phyloP scores from a whole-genome alignment of 2,113 vertebrate genomes.

The Tinamus guttatus region DNA sequence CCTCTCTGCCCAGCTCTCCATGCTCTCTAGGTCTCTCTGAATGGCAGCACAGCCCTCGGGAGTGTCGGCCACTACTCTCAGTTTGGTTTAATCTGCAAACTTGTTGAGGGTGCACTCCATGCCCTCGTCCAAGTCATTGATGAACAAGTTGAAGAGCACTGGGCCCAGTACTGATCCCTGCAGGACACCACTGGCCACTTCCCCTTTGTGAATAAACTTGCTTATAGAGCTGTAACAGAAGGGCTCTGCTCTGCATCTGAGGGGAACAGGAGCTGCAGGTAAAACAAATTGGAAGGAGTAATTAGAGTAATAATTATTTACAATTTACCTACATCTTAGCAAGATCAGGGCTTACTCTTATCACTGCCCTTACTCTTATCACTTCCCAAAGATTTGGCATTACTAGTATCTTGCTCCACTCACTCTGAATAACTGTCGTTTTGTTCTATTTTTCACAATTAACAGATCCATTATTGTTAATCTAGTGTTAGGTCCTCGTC shows the following conservation, averaged over 20 bases:
- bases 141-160: too few relatives aligned
- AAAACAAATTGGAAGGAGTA: background rate
- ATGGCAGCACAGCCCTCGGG: too few relatives aligned
- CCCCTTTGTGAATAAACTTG: too few relatives aligned
- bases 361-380: background rate
- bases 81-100: too few relatives aligned
- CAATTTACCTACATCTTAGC: background rate
- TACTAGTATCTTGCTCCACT: background rate
- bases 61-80: too few relatives aligned
- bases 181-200: too few relatives aligned
- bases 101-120: too few relatives aligned
- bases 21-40: too few relatives aligned
- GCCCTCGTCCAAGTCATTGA: too few relatives aligned
- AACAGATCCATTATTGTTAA: background rate
- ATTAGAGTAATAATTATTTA: background rate
- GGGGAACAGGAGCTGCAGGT: background rate
- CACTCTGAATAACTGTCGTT: background rate
- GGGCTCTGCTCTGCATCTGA: background rate
- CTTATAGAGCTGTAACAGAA: background rate
- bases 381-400: background rate
- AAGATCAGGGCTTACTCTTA: background rate
- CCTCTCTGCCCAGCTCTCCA: too few relatives aligned
- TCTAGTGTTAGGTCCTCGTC: background rate
- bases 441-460: background rate
- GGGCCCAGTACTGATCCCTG: too few relatives aligned